Evolutionary conservation across 2,113 vertebrate genomes (phyloP).

Genomic region (Otus sunia): DNA sequence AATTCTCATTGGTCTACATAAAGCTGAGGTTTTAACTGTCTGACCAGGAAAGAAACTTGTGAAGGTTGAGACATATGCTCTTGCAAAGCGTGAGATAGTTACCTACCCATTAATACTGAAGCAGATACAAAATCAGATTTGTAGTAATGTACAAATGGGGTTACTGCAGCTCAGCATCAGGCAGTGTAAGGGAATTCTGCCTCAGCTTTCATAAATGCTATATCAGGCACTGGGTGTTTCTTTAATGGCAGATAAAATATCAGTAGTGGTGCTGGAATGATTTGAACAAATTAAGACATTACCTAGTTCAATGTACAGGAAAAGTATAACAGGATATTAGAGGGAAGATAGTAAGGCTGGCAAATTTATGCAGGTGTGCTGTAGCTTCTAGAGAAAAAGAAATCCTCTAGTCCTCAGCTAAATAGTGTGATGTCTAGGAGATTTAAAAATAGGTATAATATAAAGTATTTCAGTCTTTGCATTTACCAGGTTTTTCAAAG

Average conservation of each 20-base stretch:
- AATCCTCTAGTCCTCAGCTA: background rate
- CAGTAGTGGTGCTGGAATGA: background rate
- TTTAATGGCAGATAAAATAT: background rate
- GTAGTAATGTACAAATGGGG: background rate
- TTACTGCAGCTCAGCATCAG: background rate
- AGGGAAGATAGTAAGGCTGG: background rate
- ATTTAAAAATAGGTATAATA: background rate
- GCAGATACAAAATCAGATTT: background rate
- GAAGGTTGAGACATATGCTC: background rate
- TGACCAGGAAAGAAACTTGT: constrained; percentile 5
- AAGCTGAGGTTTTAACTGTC: background rate
- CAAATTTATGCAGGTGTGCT: background rate
- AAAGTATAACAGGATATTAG: background rate
- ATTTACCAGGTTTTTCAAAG: background rate
- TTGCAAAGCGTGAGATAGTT: background rate
- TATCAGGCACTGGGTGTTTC: background rate
- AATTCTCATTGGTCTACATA: background rate
- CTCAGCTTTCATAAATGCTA: background rate
- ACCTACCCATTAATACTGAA: background rate
- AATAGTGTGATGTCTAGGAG: background rate
- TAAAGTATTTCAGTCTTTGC: background rate
- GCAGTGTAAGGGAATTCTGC: background rate
- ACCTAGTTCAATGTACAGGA: background rate
- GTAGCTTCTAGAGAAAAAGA: background rate
- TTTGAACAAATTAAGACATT: background rate